Percentiles rank a stretch among this genome's conserved stretches.
These are phyloP conservation scores for Oreochromis grahami DNA, from an alignment of 2,797 vertebrate genomes.

Conservation along the genomic window DNA sequence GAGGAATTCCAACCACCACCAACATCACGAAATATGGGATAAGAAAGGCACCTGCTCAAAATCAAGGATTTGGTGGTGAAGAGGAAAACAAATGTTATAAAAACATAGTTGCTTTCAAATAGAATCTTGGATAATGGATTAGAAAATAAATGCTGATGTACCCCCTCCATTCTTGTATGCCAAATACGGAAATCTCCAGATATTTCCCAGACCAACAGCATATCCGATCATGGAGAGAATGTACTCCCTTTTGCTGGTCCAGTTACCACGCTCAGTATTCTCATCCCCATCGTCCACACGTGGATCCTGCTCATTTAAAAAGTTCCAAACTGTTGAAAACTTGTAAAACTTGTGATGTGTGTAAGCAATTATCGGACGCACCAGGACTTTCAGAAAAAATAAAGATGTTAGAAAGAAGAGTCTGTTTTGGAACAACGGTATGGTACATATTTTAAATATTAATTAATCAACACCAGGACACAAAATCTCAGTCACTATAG, in stretches of 20 bases:
- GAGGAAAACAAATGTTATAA: background rate
- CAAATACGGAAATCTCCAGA: constrained; percentile 96
- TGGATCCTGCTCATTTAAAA: constrained; percentile 44
- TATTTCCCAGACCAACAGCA: constrained; percentile 92
- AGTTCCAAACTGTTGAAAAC: background rate
- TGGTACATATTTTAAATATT: background rate
- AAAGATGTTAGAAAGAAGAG: background rate
- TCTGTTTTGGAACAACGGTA: background rate
- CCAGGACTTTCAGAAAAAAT: background rate
- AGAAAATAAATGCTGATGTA: constrained; percentile 33
- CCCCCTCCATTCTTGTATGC: constrained; percentile 94
- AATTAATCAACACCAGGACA: background rate
- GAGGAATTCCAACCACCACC: constrained; percentile 69
- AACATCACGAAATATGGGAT: constrained; percentile 76
- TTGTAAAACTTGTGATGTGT: background rate
- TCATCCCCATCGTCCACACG: constrained; percentile 71
- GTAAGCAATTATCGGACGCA: background rate
- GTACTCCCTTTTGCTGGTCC: constrained; percentile 89
- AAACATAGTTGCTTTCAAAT: background rate
- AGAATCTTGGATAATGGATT: background rate
- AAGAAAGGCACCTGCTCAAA: constrained; percentile 71
- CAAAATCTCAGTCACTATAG: background rate
- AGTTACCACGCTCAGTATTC: constrained; percentile 85
- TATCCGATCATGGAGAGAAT: constrained; percentile 93
- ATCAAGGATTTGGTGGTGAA: background rate